These are phyloP conservation scores for Oncopodura yosiiana DNA, from an alignment of 1,140 invertebrate genomes.

Conservation along the genomic window DNA sequence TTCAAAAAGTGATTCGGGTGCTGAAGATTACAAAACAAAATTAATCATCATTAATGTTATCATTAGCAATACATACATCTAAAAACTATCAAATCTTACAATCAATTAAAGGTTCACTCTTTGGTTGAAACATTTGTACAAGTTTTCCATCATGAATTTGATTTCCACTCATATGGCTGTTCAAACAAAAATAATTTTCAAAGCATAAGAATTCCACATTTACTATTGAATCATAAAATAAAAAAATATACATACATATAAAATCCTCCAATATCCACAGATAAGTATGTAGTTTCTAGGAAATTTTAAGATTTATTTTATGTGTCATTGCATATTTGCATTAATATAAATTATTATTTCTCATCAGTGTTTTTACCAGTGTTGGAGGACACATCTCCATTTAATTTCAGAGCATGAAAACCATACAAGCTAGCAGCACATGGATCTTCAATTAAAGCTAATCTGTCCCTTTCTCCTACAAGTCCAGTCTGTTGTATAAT, in stretches of 20 bases:
- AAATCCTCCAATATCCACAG: conserved; percentile 20
- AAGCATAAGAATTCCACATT: too few relatives aligned
- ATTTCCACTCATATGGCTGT: conserved; percentile 1
- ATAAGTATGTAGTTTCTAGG: conserved; percentile 1
- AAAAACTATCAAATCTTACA: neutral
- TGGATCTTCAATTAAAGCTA: conserved; percentile 32
- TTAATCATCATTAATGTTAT: neutral
- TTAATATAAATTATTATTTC: too few relatives aligned
- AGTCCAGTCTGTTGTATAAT: conserved; percentile 27
- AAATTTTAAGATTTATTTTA: neutral
- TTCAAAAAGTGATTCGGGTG: conserved; percentile 27
- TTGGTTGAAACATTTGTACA: neutral
- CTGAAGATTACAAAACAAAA: conserved; percentile 13
- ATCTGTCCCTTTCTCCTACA: conserved; percentile 17
- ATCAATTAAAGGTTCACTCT: conserved; percentile 2
- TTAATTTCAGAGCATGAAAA: conserved; percentile 14
- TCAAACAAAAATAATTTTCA: neutral
- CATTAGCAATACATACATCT: neutral
- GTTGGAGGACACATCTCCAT: too few relatives aligned
- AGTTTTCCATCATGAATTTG: conserved; percentile 2
- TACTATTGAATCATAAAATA: too few relatives aligned
- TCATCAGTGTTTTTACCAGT: too few relatives aligned
- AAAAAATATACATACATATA: too few relatives aligned
- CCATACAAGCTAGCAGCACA: conserved; percentile 25
- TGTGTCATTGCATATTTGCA: neutral